These are phyloP conservation scores for Tauraco erythrolophus DNA, from an alignment of 2,113 vertebrate genomes.

Conservation along the genomic window DNA sequence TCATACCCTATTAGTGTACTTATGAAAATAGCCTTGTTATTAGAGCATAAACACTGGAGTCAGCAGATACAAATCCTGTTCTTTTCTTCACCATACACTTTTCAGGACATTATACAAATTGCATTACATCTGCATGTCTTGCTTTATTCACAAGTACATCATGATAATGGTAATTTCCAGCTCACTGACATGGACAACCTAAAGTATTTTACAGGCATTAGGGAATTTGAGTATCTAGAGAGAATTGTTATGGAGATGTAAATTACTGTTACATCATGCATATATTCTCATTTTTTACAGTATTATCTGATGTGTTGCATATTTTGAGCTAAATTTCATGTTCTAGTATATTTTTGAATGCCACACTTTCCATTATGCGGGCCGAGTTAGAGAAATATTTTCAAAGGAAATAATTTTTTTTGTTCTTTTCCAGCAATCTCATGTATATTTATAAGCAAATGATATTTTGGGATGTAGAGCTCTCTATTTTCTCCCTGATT, in stretches of 20 bases:
- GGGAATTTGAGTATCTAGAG: neutral
- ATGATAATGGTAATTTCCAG: neutral
- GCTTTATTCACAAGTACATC: neutral
- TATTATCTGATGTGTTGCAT: neutral
- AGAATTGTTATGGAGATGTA: neutral
- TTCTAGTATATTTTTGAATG: neutral
- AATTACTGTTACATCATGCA: neutral
- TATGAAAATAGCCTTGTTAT: neutral
- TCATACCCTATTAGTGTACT: neutral
- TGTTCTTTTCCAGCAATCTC: neutral
- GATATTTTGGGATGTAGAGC: neutral
- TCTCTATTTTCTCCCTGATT: neutral
- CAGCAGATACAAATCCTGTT: neutral
- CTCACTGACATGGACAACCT: neutral
- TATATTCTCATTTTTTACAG: neutral
- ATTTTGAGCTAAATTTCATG: neutral
- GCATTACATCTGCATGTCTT: neutral
- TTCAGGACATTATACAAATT: neutral
- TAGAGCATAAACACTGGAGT: neutral
- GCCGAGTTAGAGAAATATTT: neutral
- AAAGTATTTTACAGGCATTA: neutral
- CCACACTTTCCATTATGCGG: neutral
- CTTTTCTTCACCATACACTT: neutral
- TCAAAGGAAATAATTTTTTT: neutral
- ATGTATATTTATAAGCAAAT: slow-evolving; percentile 32